These are phyloP conservation scores for Corvus cornix DNA, from an alignment of 2,113 vertebrate species.

Conservation along the genomic window DNA sequence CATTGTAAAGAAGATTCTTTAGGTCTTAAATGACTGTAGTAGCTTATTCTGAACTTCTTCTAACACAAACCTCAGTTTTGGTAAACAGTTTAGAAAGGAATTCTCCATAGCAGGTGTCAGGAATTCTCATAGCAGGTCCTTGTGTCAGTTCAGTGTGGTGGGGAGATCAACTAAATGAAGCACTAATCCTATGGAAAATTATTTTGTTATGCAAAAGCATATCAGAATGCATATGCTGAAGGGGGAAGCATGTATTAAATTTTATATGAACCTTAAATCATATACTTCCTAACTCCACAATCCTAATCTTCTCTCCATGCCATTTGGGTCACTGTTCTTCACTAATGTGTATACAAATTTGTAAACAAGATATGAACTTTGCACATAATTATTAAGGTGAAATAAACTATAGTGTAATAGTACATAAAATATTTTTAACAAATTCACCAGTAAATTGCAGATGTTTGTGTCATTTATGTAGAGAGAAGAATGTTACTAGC, in stretches of 20 bases:
- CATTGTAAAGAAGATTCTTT: not conserved
- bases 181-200: not conserved
- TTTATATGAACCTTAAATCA: not conserved
- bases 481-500: not conserved
- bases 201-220: not conserved
- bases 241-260: not conserved
- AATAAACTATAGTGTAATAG: not conserved
- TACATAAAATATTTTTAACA: not conserved
- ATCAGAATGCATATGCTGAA: not conserved
- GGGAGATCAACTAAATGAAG: not conserved
- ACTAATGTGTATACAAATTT: not conserved
- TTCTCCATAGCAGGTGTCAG: not conserved
- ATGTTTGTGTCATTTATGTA: not conserved
- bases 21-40: not conserved
- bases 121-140: not conserved
- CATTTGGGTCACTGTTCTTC: not conserved
- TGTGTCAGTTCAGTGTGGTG: not conserved
- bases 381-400: not conserved
- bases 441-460: not conserved
- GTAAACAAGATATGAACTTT: not conserved
- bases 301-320: not conserved
- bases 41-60: not conserved
- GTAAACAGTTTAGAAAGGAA: not conserved
- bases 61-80: not conserved
- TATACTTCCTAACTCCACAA: not conserved